Evolutionary conservation across 2,888 invertebrate species (phyloP).

Genomic region (Amblyteles armatorius): DNA sequence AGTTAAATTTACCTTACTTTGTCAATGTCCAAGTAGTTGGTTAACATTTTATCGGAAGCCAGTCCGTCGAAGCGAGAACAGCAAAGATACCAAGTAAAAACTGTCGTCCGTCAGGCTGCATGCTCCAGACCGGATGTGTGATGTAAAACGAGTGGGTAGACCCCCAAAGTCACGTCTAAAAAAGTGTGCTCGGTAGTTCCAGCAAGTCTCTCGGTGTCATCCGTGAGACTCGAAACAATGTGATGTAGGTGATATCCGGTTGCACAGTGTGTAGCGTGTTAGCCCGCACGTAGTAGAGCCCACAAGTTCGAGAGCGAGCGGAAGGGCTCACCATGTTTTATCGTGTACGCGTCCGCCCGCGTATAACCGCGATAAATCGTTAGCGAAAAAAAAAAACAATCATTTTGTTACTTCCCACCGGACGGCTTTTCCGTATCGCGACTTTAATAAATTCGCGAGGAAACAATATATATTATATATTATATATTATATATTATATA

Average conservation of each 20-base stretch:
- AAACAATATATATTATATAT: not conserved
- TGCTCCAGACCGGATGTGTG: conserved; percentile 26
- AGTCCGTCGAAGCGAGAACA: not conserved
- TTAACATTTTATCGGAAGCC: not conserved
- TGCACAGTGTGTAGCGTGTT: conserved; percentile 5
- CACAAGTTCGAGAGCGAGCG: conserved; percentile 38
- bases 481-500: too few species aligned
- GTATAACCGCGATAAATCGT: conserved; percentile 36
- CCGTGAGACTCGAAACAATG: conserved; percentile 40
- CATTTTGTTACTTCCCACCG: conserved; percentile 1
- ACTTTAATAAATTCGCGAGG: not conserved
- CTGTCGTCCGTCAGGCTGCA: not conserved
- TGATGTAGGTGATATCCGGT: conserved; percentile 53
- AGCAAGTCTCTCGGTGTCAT: conserved; percentile 24
- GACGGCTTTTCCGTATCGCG: not conserved
- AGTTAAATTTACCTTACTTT: not conserved
- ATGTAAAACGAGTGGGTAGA: conserved; percentile 36
- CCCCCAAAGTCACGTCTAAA: conserved; percentile 4
- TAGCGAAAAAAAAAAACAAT: not conserved
- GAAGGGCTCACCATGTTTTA: conserved; percentile 39
- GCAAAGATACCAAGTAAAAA: not conserved
- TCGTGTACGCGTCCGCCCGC: conserved; percentile 44
- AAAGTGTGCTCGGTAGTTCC: conserved; percentile 11
- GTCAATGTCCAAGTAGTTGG: not conserved
- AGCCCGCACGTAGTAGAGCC: not conserved